These are phyloP conservation scores for Anthoptus insignis DNA, from an alignment of 2,888 invertebrate genomes.

Conservation along the genomic window DNA sequence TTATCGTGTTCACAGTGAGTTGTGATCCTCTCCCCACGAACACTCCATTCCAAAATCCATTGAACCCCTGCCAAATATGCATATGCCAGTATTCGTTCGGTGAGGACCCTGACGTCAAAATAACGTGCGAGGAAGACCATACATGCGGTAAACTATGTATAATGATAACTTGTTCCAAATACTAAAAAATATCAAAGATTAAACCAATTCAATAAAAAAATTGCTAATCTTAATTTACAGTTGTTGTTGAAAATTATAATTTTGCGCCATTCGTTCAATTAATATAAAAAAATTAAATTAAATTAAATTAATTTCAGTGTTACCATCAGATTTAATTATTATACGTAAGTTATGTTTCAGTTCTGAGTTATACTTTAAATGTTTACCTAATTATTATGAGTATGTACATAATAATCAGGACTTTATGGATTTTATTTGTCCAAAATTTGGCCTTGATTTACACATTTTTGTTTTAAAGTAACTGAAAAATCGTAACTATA, in stretches of 20 bases:
- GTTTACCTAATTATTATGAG: not conserved
- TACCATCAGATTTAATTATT: constrained; percentile 30
- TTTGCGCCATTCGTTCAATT: not conserved
- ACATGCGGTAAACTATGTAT: constrained; percentile 63
- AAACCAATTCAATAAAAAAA: not conserved
- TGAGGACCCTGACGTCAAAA: constrained; percentile 59
- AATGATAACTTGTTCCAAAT: not conserved
- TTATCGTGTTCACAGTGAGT: constrained; percentile 49
- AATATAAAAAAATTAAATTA: not conserved
- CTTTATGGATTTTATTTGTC: too few relatives aligned
- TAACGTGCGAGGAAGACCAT: constrained; percentile 65
- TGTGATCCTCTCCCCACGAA: constrained; percentile 69
- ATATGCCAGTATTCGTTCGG: constrained; percentile 57
- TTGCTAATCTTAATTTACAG: not conserved
- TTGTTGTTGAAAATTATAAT: not conserved
- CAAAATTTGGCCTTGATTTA: too few relatives aligned
- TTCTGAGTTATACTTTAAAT: not conserved
- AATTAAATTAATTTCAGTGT: constrained; percentile 48
- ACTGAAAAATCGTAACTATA: too few relatives aligned
- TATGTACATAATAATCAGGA: too few relatives aligned
- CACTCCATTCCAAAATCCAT: constrained; percentile 66
- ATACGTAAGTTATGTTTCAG: not conserved
- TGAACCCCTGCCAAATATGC: constrained; percentile 75
- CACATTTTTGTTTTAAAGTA: too few relatives aligned
- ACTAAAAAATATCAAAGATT: not conserved